phyloP scores from a whole-genome alignment of 2,888 invertebrate species.

The Eustalomyia histrio region DNA sequence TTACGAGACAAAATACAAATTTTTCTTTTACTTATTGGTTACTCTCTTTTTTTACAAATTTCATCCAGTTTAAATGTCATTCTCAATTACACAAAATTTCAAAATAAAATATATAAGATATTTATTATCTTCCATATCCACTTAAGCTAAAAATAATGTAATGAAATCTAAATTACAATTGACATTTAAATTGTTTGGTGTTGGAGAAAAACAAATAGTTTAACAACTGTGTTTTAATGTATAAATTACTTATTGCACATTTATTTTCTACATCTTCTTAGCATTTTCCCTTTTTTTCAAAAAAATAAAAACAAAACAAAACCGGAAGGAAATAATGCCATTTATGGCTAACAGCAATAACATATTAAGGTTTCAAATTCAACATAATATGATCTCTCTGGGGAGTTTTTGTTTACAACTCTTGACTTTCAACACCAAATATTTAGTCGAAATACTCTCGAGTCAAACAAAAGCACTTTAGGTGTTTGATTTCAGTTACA shows the following conservation, averaged over 20 bases:
- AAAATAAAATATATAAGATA: not conserved
- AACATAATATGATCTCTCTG: slow-evolving; percentile 43
- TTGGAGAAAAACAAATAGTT: slow-evolving; percentile 31
- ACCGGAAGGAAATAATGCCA: slow-evolving; percentile 57
- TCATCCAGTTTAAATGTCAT: not conserved
- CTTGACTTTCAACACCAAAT: slow-evolving; percentile 60
- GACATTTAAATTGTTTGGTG: slow-evolving; percentile 6
- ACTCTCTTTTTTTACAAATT: too few species aligned
- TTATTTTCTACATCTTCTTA: not conserved
- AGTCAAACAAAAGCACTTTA: slow-evolving; percentile 63
- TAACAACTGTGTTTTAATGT: slow-evolving; percentile 44
- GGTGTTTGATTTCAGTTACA: slow-evolving; percentile 63
- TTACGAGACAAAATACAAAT: too few species aligned
- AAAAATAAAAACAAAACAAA: too few species aligned
- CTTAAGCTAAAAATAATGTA: not conserved
- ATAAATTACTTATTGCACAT: slow-evolving; percentile 39
- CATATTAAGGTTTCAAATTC: slow-evolving; percentile 60
- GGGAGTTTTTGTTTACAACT: slow-evolving; percentile 36
- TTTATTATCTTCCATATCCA: not conserved
- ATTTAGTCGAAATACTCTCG: slow-evolving; percentile 41
- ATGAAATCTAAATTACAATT: slow-evolving; percentile 7
- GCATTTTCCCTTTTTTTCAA: not conserved
- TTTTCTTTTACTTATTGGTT: too few species aligned
- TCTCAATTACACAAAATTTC: not conserved
- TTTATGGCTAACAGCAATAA: slow-evolving; percentile 34